phyloP scores from a whole-genome alignment of 1,140 invertebrate species.

The Phenacoccus solenopsis region DNA sequence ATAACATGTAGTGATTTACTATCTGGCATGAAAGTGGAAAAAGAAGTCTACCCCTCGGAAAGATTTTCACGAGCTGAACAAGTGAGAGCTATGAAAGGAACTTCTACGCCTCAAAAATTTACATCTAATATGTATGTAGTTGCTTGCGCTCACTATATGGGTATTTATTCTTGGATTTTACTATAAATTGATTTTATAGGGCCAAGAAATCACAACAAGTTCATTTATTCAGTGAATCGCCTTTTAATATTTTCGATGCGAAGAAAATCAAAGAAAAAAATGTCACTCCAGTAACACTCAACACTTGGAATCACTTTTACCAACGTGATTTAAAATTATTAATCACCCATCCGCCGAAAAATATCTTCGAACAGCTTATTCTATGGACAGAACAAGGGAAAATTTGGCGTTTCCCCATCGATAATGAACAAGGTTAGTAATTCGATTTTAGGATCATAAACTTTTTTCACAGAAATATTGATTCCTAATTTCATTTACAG shows the following conservation, averaged over 20 bases:
- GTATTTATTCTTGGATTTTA: too few relatives aligned
- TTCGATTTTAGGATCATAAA: too few relatives aligned
- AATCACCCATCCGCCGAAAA: constrained; percentile 57
- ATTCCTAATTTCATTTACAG: constrained; percentile 44
- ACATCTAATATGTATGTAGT: neutral
- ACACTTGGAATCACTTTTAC: constrained; percentile 53
- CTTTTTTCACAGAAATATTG: too few relatives aligned
- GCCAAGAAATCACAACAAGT: neutral
- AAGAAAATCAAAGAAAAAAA: constrained; percentile 23
- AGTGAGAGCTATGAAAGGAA: neutral
- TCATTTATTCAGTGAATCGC: constrained; percentile 17
- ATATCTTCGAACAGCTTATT: constrained; percentile 88
- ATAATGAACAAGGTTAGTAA: constrained; percentile 85
- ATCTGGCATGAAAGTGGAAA: constrained; percentile 16
- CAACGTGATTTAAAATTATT: constrained; percentile 49
- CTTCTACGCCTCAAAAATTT: neutral
- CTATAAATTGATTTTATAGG: neutral
- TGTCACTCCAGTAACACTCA: constrained; percentile 37
- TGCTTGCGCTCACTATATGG: too few relatives aligned
- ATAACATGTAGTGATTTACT: constrained; percentile 21
- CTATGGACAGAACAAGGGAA: constrained; percentile 88
- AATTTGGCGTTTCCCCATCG: constrained; percentile 92
- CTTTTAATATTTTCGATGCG: constrained; percentile 21
- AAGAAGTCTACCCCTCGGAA: neutral
- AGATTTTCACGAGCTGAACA: neutral